A percentile compares a stretch with the other conserved stretches of the same genome.
These are phyloP conservation scores for Orestias chungarensis DNA, from an alignment of 2,797 vertebrate genomes.

Conservation along the genomic window DNA sequence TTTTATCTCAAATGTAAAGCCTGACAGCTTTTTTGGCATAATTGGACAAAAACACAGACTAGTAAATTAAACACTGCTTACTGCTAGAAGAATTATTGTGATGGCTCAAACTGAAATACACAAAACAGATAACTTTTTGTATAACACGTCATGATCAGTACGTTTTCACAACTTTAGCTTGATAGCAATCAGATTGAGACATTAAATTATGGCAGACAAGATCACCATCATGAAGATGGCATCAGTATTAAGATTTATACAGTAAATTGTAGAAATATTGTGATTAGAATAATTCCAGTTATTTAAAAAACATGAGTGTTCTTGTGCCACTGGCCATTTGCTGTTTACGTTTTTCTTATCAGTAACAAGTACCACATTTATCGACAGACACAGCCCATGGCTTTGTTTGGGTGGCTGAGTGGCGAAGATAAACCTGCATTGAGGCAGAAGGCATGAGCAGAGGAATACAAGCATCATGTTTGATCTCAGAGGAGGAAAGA, in stretches of 20 bases:
- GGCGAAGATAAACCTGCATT: constrained; percentile 66
- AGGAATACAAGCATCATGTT: constrained; percentile 56
- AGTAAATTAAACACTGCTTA: background rate
- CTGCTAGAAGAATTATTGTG: too few relatives aligned
- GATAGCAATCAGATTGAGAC: background rate
- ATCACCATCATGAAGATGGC: background rate
- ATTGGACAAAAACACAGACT: background rate
- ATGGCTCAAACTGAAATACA: background rate
- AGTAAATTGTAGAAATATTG: constrained; percentile 5
- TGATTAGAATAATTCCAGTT: constrained; percentile 19
- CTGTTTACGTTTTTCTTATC: constrained; percentile 69
- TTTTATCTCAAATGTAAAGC: background rate
- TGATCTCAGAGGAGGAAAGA: constrained; percentile 60
- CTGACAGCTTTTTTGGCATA: background rate
- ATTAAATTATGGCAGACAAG: background rate
- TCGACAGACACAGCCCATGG: constrained; percentile 55
- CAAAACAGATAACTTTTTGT: background rate
- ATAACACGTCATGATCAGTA: background rate
- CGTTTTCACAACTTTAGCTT: background rate
- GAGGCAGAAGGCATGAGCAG: constrained; percentile 56
- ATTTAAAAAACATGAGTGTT: constrained; percentile 31
- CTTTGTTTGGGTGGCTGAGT: constrained; percentile 54
- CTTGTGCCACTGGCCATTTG: constrained; percentile 41
- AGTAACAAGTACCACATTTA: constrained; percentile 67
- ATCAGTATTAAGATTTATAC: background rate